Conservation (phyloP, 2,113 vertebrate species). For the Mustelus asterias region DNA sequence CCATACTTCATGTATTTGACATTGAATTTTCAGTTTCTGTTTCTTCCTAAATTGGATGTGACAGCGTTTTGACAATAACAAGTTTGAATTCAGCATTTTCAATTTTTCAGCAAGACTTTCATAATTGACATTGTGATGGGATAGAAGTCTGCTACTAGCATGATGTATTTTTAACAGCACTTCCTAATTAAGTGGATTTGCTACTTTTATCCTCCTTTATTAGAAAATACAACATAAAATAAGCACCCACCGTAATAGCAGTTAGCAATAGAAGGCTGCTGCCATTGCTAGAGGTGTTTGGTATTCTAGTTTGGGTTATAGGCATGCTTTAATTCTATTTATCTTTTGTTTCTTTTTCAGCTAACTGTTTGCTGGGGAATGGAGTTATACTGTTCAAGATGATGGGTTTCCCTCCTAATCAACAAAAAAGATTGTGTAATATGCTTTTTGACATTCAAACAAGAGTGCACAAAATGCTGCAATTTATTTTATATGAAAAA, state of each 20-base stretch:
- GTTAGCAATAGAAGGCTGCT: not conserved
- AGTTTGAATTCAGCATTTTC: not conserved
- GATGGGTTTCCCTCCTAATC: slow-evolving; percentile 62
- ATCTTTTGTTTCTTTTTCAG: slow-evolving; percentile 58
- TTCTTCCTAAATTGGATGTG: not conserved
- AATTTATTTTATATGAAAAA: slow-evolving; percentile 59
- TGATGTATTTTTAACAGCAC: not conserved
- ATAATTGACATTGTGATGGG: not conserved
- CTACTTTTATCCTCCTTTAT: not conserved
- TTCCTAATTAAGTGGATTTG: not conserved
- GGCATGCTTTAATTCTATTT: slow-evolving; percentile 38
- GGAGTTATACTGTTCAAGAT: slow-evolving; percentile 58
- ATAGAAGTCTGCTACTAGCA: not conserved
- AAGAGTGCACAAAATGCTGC: slow-evolving; percentile 60
- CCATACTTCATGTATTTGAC: not conserved
- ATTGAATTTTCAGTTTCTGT: not conserved
- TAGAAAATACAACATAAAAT: not conserved
- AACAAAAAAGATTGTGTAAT: slow-evolving; percentile 64
- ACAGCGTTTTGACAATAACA: not conserved
- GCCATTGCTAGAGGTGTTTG: not conserved
- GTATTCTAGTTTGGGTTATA: not conserved
- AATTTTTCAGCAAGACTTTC: not conserved
- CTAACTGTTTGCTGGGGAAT: slow-evolving; percentile 78
- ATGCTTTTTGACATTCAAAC: slow-evolving; percentile 53
- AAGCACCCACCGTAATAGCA: not conserved